phyloP scores from a whole-genome alignment of 2,797 vertebrate genomes.

The Pogonophryne albipinna region DNA sequence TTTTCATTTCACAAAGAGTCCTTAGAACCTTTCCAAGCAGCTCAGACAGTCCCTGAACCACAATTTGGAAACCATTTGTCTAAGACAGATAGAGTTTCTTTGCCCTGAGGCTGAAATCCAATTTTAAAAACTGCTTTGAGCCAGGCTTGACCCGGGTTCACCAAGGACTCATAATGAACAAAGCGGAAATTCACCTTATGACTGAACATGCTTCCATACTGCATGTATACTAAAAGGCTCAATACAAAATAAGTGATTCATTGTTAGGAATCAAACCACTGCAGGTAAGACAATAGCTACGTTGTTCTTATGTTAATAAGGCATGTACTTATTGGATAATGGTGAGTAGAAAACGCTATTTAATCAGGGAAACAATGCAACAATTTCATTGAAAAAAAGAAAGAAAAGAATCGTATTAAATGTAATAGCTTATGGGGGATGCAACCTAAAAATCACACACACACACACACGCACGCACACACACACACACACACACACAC shows the following conservation, averaged over 20 bases:
- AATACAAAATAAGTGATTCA: constrained; percentile 10
- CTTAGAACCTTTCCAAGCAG: neutral
- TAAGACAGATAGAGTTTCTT: constrained; percentile 19
- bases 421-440: constrained; percentile 5
- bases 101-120: constrained; percentile 29
- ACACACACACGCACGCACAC: neutral
- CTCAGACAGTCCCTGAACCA: constrained; percentile 6
- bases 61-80: constrained; percentile 20
- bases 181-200: constrained; percentile 23
- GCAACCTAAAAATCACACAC: neutral
- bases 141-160: constrained; percentile 13
- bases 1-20: neutral
- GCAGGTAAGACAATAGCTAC: neutral
- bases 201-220: constrained; percentile 8
- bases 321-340: constrained; percentile 6
- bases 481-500: no score
- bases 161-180: constrained; percentile 6
- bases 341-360: constrained; percentile 15
- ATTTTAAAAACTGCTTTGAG: constrained; percentile 19
- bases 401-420: neutral
- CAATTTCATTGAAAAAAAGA: no score
- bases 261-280: constrained; percentile 19
- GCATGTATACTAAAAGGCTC: constrained; percentile 12
- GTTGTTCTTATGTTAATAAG: neutral
- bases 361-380: constrained; percentile 6